Percentiles rank a stretch among this genome's conserved stretches.
phyloP scores from a whole-genome alignment of 2,888 invertebrate genomes.

The Ectemnius lituratus region DNA sequence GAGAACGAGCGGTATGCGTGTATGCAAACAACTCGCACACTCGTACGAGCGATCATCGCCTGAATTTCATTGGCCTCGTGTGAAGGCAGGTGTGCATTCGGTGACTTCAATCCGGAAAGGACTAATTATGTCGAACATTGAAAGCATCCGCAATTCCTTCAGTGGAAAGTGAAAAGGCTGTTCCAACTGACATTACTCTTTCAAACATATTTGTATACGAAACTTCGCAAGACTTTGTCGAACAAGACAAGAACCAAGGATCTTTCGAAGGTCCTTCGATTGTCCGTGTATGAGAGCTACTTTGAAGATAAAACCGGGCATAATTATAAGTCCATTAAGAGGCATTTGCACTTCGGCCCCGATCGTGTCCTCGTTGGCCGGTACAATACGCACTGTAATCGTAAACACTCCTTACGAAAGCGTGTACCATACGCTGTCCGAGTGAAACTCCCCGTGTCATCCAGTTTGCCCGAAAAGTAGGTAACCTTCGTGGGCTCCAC shows the following conservation, averaged over 20 bases:
- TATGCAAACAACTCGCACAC: slow-evolving; percentile 20
- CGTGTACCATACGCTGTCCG: not conserved
- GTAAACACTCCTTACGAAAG: slow-evolving; percentile 15
- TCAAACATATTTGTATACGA: not conserved
- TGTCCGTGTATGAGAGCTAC: not conserved
- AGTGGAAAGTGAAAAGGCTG: slow-evolving; percentile 52
- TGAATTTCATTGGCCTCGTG: slow-evolving; percentile 13
- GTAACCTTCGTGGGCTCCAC: slow-evolving; percentile 49
- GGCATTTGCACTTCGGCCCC: slow-evolving; percentile 21
- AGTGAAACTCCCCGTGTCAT: slow-evolving; percentile 46
- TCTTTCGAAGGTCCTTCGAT: no score
- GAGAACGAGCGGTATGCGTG: slow-evolving; percentile 8
- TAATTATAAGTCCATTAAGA: slow-evolving; percentile 44
- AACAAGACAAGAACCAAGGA: no score
- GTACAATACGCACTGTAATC: slow-evolving; percentile 18
- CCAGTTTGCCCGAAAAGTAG: slow-evolving; percentile 45
- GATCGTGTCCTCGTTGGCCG: no score
- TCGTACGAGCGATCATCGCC: slow-evolving; percentile 20
- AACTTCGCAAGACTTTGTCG: no score
- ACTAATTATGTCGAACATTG: slow-evolving; percentile 37
- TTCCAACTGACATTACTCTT: slow-evolving; percentile 7
- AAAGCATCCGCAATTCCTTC: no score
- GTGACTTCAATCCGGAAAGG: slow-evolving; percentile 33
- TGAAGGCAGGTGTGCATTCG: slow-evolving; percentile 26
- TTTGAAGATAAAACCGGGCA: slow-evolving; percentile 4